These are phyloP conservation scores for Plumapathes pennacea DNA, from an alignment of 92 coral and sea anemone species.

Conservation along the genomic window DNA sequence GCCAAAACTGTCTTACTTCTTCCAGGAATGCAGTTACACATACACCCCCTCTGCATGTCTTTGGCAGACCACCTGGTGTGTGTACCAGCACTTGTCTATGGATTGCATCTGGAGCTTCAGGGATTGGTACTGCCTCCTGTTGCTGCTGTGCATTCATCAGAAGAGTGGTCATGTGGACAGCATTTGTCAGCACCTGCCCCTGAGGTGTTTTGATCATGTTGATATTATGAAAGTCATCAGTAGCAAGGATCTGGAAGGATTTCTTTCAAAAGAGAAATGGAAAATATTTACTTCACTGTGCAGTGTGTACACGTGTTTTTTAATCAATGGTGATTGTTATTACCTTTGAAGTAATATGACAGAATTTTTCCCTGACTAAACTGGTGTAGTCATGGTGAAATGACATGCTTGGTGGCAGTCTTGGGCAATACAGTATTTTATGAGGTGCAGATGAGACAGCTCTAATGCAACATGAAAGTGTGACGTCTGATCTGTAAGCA, in stretches of 20 bases:
- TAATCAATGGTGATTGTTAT: too few species aligned
- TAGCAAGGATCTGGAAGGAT: constrained; percentile 34
- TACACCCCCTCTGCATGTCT: constrained; percentile 39
- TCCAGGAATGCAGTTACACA: constrained; percentile 11
- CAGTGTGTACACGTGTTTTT: too few species aligned
- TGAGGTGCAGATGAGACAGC: too few species aligned
- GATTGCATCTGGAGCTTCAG: not conserved
- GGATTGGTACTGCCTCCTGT: constrained; percentile 14
- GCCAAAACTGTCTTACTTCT: constrained; percentile 29
- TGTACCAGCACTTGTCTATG: constrained; percentile 30
- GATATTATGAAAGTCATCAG: constrained; percentile 59
- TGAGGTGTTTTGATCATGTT: constrained; percentile 40
- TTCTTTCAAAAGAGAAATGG: constrained; percentile 15
- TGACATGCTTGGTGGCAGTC: too few species aligned
- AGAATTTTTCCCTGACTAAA: too few species aligned
- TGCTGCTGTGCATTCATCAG: constrained; percentile 15
- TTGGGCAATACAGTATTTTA: too few species aligned
- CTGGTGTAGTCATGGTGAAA: too few species aligned
- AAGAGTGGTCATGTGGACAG: constrained; percentile 59
- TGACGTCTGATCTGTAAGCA: too few species aligned
- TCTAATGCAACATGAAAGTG: too few species aligned
- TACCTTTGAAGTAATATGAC: too few species aligned
- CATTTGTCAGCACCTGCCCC: constrained; percentile 37
- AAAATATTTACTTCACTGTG: too few species aligned
- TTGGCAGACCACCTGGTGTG: constrained; percentile 25